Conservation (phyloP, 2,113 vertebrate genomes). For the Clupea harengus region DNA sequence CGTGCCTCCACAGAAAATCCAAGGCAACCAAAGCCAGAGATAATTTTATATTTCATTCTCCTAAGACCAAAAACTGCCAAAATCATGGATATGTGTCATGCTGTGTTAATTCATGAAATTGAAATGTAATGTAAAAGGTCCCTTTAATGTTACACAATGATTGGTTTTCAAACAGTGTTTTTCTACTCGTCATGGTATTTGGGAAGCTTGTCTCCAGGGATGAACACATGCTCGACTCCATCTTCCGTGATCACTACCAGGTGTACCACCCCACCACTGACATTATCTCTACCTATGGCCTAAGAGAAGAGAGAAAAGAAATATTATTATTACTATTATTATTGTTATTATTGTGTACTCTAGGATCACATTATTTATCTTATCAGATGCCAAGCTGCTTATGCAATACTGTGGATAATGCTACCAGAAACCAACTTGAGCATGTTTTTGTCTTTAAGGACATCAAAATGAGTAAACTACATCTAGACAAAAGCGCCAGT, state of each 20-base stretch:
- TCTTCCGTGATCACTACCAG: conserved; percentile 65
- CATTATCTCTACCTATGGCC: conserved; percentile 74
- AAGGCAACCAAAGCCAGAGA: no score
- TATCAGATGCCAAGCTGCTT: not conserved
- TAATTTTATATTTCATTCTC: no score
- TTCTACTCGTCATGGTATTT: conserved; percentile 65
- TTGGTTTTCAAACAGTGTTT: not conserved
- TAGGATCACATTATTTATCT: not conserved
- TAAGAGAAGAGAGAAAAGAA: conserved; percentile 30
- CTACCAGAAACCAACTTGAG: no score
- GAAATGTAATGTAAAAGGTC: not conserved
- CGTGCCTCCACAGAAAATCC: no score
- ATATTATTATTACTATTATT: no score
- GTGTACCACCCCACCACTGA: conserved; percentile 70
- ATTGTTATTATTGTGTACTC: no score
- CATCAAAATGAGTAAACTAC: no score
- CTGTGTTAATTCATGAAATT: no score
- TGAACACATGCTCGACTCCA: conserved; percentile 65
- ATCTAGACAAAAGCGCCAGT: no score
- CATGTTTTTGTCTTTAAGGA: no score
- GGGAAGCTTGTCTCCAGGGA: conserved; percentile 71
- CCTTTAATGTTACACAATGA: not conserved
- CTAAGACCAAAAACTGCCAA: no score
- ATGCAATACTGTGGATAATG: not conserved
- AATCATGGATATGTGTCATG: not conserved